Conservation (phyloP, 1,140 invertebrate genomes). For the Rhyacophila brunnea region DNA sequence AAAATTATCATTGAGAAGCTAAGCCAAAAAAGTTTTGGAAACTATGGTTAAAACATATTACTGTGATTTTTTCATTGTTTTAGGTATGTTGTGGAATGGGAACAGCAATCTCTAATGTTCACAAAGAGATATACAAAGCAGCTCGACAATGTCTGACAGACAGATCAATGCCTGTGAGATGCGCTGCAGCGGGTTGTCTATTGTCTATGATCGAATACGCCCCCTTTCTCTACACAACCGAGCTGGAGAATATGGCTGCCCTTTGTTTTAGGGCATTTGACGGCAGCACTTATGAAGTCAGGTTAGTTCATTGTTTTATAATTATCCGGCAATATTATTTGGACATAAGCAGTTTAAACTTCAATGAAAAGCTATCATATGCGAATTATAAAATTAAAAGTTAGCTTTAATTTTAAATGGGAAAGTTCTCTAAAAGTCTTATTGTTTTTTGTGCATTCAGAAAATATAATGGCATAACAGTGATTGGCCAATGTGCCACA, state of each 20-base stretch:
- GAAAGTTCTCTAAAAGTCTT: too few relatives aligned
- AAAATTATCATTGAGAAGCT: too few relatives aligned
- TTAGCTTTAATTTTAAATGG: too few relatives aligned
- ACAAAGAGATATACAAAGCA: constrained; percentile 92
- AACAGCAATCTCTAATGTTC: constrained; percentile 78
- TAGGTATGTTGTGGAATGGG: constrained; percentile 81
- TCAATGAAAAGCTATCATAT: too few relatives aligned
- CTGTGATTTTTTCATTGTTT: not conserved
- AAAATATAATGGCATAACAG: too few relatives aligned
- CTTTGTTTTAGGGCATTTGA: constrained; percentile 90
- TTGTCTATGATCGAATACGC: constrained; percentile 87
- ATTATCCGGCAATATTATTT: too few relatives aligned
- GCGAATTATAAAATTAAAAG: too few relatives aligned
- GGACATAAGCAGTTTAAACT: too few relatives aligned
- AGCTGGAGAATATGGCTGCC: constrained; percentile 86
- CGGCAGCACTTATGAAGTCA: constrained; percentile 91
- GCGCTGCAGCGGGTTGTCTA: constrained; percentile 86
- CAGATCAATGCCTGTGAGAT: constrained; percentile 85
- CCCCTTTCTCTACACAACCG: constrained; percentile 83
- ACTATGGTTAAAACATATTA: too few relatives aligned
- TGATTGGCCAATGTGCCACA: too few relatives aligned
- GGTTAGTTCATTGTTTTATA: constrained; percentile 47
- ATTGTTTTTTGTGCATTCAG: too few relatives aligned
- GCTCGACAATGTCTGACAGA: constrained; percentile 83
- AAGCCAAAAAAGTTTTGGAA: too few relatives aligned